A percentile compares a stretch with the other conserved stretches of the same genome.
Conservation (phyloP, 2,113 vertebrate species). For the Tenrec ecaudatus region DNA sequence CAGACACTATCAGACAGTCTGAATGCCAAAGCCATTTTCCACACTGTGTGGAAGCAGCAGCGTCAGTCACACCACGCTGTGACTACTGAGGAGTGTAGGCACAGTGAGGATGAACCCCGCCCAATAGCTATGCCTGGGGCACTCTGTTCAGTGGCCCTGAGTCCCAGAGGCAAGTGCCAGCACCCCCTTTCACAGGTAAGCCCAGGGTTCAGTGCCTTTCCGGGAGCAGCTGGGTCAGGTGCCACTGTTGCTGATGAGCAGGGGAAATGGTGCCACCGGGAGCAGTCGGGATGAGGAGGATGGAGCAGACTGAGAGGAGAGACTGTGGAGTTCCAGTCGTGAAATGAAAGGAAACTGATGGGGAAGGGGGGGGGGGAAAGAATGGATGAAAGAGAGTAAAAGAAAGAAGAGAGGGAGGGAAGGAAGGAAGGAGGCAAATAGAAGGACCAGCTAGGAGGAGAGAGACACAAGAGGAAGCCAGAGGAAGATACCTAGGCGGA, state of each 20-base stretch:
- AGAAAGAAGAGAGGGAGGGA: background rate
- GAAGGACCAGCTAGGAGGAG: background rate
- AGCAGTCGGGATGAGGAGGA: background rate
- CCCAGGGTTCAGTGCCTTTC: background rate
- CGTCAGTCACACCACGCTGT: background rate
- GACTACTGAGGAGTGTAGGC: background rate
- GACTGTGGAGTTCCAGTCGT: background rate
- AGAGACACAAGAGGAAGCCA: background rate
- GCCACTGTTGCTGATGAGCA: background rate
- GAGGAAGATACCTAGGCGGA: background rate
- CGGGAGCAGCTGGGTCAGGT: background rate
- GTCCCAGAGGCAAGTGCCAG: background rate
- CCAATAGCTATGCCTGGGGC: background rate
- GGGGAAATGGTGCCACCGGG: background rate
- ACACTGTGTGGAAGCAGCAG: background rate
- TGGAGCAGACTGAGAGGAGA: background rate
- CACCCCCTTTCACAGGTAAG: background rate
- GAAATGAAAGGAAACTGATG: background rate
- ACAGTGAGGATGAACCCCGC: background rate
- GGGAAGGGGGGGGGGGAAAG: too few relatives aligned
- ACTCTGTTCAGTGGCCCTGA: background rate
- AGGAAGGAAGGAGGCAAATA: background rate
- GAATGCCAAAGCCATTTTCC: constrained; percentile 57
- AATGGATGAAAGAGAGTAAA: too few relatives aligned
- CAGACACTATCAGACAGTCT: background rate